These are phyloP conservation scores for Leptopilina myrica DNA, from an alignment of 2,888 invertebrate species.

Conservation along the genomic window DNA sequence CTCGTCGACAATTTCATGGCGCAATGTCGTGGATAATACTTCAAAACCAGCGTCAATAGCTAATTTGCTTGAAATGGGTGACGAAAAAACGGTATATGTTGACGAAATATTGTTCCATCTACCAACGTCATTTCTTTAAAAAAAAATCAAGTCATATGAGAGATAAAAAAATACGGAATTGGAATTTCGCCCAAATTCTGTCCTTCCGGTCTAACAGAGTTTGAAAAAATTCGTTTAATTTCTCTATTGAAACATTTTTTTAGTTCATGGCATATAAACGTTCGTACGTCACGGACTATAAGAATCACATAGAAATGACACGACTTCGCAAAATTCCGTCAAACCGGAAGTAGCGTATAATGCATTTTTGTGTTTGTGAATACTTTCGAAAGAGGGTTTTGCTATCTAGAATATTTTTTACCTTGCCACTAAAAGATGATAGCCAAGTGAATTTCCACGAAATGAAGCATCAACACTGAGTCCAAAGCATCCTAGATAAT, in stretches of 20 bases:
- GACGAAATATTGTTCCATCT: constrained; percentile 53
- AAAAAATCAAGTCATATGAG: too few species aligned
- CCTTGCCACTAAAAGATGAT: constrained; percentile 65
- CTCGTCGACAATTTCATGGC: constrained; percentile 47
- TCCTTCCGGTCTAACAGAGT: too few species aligned
- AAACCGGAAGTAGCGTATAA: too few species aligned
- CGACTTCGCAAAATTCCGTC: too few species aligned
- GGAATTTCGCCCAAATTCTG: too few species aligned
- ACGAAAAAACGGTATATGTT: constrained; percentile 54
- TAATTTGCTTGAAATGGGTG: constrained; percentile 48
- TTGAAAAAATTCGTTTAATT: too few species aligned
- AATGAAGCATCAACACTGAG: constrained; percentile 67
- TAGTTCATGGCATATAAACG: too few species aligned
- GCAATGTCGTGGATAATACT: constrained; percentile 44
- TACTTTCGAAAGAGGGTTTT: too few species aligned
- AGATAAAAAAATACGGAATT: constrained; percentile 8
- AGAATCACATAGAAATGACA: too few species aligned
- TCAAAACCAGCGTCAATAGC: constrained; percentile 52
- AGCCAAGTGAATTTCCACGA: constrained; percentile 70
- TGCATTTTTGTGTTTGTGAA: too few species aligned
- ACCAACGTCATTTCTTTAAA: constrained; percentile 51
- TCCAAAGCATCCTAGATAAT: constrained; percentile 71
- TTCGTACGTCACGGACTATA: too few species aligned
- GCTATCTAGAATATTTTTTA: constrained; percentile 41
- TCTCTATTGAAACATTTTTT: too few species aligned